Evolutionary conservation across 2,113 vertebrate genomes (phyloP), one percentile per base, ranked within the genome.

Genomic region (Indri indri): DNA sequence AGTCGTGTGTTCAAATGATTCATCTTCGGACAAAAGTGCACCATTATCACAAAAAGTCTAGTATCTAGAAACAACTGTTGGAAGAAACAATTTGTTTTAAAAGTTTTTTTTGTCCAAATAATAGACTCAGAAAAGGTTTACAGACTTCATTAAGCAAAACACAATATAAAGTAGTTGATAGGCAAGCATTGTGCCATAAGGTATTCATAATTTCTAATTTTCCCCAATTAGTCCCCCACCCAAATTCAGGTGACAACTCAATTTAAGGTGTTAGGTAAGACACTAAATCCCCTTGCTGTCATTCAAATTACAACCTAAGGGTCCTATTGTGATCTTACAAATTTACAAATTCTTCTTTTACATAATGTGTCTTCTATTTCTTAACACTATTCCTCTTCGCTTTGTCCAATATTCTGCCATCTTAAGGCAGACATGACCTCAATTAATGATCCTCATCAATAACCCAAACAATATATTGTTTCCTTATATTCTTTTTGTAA

Each of bases 231-330:
- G 89, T 66, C 45, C 74, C 85, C 92, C 34, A 82, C 59, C 94
- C 93, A 98, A 97, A 98, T 97, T 97, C 93, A 98, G 95, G 68
- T 97, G 97, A 98, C 97, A 98, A 91, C 93, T 98, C 95, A 98
- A 98, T 98, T 98, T 97, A 96, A 91, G 93, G 93, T 97, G 96
- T 92, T 97, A 95, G 77, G 93, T 96, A 96, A 98, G 96, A 96
- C 96, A 97, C 90, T 70, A 97, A 98, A 97, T 98, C 97, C 95
- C 92, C 94, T 11, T 84, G 94, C 97, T 98, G 98, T 98, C 98
- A 97, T 98, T 98, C 97, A 97, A 73, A 96, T 98, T 93, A 97
- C 91, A 97, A 97, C 98, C 97, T 98, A 95, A 98, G 97, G 98
- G 97, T 63, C 80, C 82, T 96, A 95, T 96, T 98, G 95, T 98